Conservation (phyloP, 2,113 vertebrate genomes). For the Clarias magur region DNA sequence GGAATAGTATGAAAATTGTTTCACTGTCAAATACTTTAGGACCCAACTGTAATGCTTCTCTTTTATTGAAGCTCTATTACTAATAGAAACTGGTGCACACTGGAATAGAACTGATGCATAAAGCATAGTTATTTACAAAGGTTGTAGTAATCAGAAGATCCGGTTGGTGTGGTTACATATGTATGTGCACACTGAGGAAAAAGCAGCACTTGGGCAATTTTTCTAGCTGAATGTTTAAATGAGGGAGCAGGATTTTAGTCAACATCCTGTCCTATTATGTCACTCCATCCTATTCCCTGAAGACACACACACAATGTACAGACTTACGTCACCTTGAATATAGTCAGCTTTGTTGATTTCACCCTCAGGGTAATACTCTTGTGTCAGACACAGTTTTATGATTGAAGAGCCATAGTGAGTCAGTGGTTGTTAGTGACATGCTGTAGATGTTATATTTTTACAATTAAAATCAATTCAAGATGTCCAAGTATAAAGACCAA, state of each 20-base stretch:
- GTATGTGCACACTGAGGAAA: constrained; percentile 31
- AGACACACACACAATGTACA: constrained; percentile 1
- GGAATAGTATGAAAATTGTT: no score
- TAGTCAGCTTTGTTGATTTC: background rate
- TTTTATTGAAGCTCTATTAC: background rate
- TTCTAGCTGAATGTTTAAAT: constrained; percentile 7
- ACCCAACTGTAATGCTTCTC: background rate
- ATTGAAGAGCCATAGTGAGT: background rate
- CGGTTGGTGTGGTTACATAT: constrained; percentile 18
- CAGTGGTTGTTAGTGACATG: background rate
- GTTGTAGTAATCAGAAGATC: constrained; percentile 2
- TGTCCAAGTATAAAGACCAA: background rate
- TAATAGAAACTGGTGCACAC: background rate
- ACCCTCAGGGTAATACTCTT: background rate
- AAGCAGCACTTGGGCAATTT: constrained; percentile 16
- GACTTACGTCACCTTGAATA: constrained; percentile 5
- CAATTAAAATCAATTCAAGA: background rate
- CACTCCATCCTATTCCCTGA: background rate
- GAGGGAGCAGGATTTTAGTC: constrained; percentile 18
- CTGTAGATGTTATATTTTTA: background rate
- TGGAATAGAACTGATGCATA: background rate
- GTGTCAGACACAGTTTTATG: background rate
- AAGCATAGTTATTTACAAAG: background rate
- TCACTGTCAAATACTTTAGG: no score
- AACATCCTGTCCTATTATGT: constrained; percentile 33